Percentiles rank a stretch among this genome's conserved stretches.
Evolutionary conservation across 1,140 invertebrate species (phyloP).

Genomic region (Lepidurus apus): DNA sequence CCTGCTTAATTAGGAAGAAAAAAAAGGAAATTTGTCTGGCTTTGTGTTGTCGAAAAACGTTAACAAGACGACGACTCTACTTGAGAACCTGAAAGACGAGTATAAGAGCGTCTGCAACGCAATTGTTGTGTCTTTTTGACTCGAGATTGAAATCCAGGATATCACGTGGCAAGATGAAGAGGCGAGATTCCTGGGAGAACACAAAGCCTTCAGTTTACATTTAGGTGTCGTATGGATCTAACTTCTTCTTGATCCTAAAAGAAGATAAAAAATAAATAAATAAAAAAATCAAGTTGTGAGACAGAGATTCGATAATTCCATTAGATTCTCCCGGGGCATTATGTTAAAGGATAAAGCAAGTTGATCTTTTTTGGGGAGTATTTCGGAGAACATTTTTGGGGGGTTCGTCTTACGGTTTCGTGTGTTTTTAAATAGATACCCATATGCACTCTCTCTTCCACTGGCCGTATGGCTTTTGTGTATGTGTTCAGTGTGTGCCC

Average conservation of each 20-base stretch:
- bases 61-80: neutral
- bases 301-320: neutral
- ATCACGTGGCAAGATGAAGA: neutral
- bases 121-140: neutral
- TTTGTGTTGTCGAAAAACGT: neutral
- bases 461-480: conserved; percentile 17
- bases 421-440: conserved; percentile 11
- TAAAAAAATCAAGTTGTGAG: no score
- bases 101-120: neutral
- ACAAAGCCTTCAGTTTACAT: neutral
- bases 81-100: neutral
- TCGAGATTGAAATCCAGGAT: neutral
- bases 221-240: neutral
- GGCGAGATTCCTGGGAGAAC: neutral
- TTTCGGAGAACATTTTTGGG: neutral
- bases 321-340: neutral
- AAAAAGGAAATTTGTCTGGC: neutral
- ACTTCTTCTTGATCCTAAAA: no score
- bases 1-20: neutral
- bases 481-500: neutral
- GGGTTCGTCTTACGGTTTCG: neutral
- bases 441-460: neutral
- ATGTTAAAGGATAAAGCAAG: neutral
- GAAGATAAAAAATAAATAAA: no score
- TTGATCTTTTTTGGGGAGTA: neutral